Evolutionary conservation across 2,113 vertebrate species (phyloP).

Genomic region (Chunga burmeisteri): DNA sequence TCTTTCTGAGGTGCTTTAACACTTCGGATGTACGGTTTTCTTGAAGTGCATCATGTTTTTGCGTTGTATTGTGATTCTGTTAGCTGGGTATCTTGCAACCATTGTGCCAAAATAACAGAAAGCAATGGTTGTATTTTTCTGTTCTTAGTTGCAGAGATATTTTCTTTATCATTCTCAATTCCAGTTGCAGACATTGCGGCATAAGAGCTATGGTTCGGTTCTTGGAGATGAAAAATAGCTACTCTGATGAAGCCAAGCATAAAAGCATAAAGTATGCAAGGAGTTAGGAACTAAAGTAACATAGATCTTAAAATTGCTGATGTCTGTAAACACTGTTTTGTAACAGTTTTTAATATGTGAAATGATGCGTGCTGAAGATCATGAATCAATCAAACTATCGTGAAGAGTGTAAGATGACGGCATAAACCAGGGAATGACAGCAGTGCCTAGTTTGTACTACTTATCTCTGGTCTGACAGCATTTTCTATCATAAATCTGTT

Average conservation of each 20-base stretch:
- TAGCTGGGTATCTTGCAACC: background rate
- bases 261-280: conserved; percentile 8
- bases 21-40: background rate
- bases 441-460: background rate
- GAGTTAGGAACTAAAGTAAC: background rate
- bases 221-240: conserved; percentile 8
- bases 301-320: conserved; percentile 15
- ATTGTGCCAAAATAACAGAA: conserved; percentile 17
- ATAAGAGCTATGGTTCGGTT: background rate
- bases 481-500: conserved; percentile 7
- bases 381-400: background rate
- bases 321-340: conserved; percentile 41
- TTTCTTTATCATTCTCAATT: background rate
- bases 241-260: conserved; percentile 1
- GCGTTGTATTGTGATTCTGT: background rate
- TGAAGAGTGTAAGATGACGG: background rate
- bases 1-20: background rate
- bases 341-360: conserved; percentile 34
- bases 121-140: background rate
- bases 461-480: background rate
- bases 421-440: conserved; percentile 10
- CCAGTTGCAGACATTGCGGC: background rate
- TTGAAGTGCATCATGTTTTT: rapidly evolving
- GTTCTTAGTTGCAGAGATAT: background rate
- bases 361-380: conserved; percentile 6